phyloP scores from a whole-genome alignment of 2,113 vertebrate genomes.

The human region GRCh38 chr15:88313501-88314000 shows the following conservation, averaged over 20 bases:
- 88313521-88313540: constrained; percentile 4
- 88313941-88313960: neutral
- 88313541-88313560: neutral
- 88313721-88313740: neutral
- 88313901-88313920: neutral
- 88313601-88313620: neutral
- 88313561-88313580: neutral
- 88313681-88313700: neutral
- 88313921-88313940: neutral
- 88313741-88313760: neutral
- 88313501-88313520: neutral
- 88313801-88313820: neutral
- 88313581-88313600: too few relatives aligned
- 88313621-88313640: neutral
- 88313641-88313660: neutral
- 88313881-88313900: neutral
- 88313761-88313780: neutral
- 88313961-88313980: neutral
- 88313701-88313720: neutral
- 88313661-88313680: neutral
- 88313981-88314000: neutral
- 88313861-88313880: neutral
- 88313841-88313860: neutral
- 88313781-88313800: neutral
- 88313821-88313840: neutral